Evolutionary conservation across 2,797 vertebrate genomes (phyloP), one percentile per base, ranked within the genome.

Genomic region (Spinibarbus caldwelli): DNA sequence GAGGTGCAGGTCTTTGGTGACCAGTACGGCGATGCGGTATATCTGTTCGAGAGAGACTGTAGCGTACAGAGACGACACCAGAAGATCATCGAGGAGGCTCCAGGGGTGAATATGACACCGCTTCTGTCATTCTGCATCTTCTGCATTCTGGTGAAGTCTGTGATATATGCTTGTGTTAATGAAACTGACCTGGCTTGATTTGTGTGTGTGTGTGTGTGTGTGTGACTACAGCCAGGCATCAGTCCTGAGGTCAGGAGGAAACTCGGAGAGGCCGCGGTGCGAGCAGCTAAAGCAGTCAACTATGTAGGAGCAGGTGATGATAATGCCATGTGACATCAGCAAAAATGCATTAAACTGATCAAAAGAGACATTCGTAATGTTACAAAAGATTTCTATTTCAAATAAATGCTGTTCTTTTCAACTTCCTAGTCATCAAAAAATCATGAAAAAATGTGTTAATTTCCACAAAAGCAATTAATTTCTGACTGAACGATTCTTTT

Each of bases 1-100:
- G 98, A 99, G 94, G 98, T 99, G 29, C 98, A 99, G 82, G 96
- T 99, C 41, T 99, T 99, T 86, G 97, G 97, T n/a, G 98, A 99
- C 92, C 96, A 96, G 91, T 95, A 97, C 31, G 98, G 98, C 47
- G 98, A 97, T 10, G 96, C 94, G 0, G 98, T 99, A 4, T 97
- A 99, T 90, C 93, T 99, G 88, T 99, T 99, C 92, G 98, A 99
- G 93, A 97, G 98, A 91, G 98, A 99, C 94, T 99, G 98, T 90
- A 99, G 98, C 0, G 97, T 99, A 57, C 98, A 99, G 80, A 96
- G 98, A 91, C 96, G 98, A 87, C 97, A 99, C 90, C 98, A 99
- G 95, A 99, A 99, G 93, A 98, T 99, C 92, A 98, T 99, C 54
- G 98, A 99, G 90, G 98, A 99, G 84, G 98, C 98, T 14, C 98